A percentile compares a stretch with the other conserved stretches of the same genome.
phyloP scores from a whole-genome alignment of 1,140 invertebrate species.

The Drosophila sp. region DNA sequence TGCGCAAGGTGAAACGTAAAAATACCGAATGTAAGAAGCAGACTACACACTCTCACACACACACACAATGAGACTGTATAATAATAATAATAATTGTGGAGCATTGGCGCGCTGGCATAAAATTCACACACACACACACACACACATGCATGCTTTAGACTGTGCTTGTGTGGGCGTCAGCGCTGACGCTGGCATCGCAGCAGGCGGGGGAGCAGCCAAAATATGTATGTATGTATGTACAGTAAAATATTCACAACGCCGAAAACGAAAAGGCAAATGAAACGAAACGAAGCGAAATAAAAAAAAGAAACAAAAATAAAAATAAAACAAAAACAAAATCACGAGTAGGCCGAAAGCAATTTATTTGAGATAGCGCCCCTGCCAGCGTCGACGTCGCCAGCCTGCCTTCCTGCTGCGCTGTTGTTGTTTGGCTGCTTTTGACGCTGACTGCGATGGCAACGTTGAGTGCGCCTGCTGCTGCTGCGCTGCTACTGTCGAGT shows the following conservation, averaged over 20 bases:
- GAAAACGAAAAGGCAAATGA: constrained; percentile 48
- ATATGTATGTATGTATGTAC: constrained; percentile 44
- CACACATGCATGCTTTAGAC: constrained; percentile 46
- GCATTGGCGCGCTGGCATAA: constrained; percentile 54
- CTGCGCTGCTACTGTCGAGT: constrained; percentile 40
- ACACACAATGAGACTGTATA: constrained; percentile 46
- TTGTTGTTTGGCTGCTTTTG: constrained; percentile 45
- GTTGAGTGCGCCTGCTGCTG: constrained; percentile 34
- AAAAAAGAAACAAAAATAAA: constrained; percentile 26
- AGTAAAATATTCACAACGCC: constrained; percentile 48
- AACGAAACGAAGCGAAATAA: constrained; percentile 51
- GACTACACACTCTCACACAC: constrained; percentile 18
- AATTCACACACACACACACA: constrained; percentile 28
- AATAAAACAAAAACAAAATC: constrained; percentile 58
- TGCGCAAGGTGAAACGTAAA: constrained; percentile 78
- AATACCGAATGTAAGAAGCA: constrained; percentile 46
- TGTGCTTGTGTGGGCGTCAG: constrained; percentile 53
- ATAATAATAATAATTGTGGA: constrained; percentile 81
- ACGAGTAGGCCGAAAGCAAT: constrained; percentile 83
- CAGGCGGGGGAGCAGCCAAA: constrained; percentile 27
- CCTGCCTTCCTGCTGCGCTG: background rate
- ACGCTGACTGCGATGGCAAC: constrained; percentile 21
- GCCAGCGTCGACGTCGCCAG: constrained; percentile 13
- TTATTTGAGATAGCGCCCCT: constrained; percentile 74
- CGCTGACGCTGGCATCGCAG: background rate